Base-by-base conservation (phyloP, 2,797 vertebrate species). In the Spinus pinus region DNA sequence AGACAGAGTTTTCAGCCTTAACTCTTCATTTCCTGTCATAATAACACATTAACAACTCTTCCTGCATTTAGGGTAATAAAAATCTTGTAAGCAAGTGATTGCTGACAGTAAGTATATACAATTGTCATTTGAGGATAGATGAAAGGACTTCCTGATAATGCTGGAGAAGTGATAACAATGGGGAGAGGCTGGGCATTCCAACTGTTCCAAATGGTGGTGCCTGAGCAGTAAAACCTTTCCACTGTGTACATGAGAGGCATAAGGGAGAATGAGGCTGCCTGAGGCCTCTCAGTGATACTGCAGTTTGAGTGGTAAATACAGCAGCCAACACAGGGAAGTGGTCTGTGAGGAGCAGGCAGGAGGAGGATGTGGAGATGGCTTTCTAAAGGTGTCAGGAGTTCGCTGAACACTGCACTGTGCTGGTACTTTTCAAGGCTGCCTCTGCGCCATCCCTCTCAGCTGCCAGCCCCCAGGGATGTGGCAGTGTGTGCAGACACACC, bases 231-330 rank as follows among this genome's bases (percentile, higher is more conserved):
- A 62, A 90, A 67, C 80, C 73, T 93, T 93, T 92, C 73, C 51
- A 46, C 41, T 72, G 41, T 60, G 13, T 78, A 35, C 64, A 71
- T 47, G 60, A 84, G 90, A 91, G 82, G 56, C 39, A 28, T 49
- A 53, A 81, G 64, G 67, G 78, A 92, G 81, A 92, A 77, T 0
- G 3, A 88, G 74, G 42, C 81, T 94, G 87, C 94, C 95, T 49
- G 77, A 79, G 90, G 82, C 89, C 62, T 91, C 74, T 75, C 69
- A 61, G 69, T 81, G 78, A 69, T 72, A 75, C 69, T 85, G 70
- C 72, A 81, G 90, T 96, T 94, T 28, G 11, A 70, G 80, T 58
- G 87, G 90, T 86, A 96, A 96, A 96, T 94, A 86, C 46, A 96
- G 90, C 80, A 88, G 37, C 93, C 94, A 91, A 78, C 94, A 77